Evolutionary conservation across 2,113 vertebrate species (phyloP).

Genomic region (Laterallus jamaicensis): DNA sequence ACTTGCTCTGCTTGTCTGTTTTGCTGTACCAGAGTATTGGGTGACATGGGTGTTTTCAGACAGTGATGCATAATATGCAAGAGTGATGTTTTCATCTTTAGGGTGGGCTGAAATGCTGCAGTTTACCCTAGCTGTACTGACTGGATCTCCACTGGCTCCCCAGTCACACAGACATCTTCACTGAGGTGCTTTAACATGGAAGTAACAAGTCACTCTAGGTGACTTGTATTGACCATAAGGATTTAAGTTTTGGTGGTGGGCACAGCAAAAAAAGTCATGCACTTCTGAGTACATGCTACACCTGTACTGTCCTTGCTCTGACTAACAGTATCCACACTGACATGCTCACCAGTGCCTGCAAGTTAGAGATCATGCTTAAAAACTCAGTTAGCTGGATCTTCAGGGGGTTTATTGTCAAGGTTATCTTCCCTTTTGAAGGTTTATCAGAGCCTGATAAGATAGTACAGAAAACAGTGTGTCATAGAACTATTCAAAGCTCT

Average conservation of each 20-base stretch:
- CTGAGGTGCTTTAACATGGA: background rate
- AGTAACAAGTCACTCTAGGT: background rate
- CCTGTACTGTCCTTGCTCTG: background rate
- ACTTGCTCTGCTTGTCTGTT: background rate
- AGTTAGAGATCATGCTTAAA: background rate
- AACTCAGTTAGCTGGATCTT: background rate
- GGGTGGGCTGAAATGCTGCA: background rate
- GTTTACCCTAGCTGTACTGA: background rate
- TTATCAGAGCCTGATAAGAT: background rate
- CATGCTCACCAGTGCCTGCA: background rate
- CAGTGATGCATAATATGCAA: background rate
- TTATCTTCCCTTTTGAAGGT: background rate
- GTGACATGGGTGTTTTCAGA: background rate
- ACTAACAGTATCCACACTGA: background rate
- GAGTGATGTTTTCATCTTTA: background rate
- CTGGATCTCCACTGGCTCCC: background rate
- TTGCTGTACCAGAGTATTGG: background rate
- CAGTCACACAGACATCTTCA: background rate
- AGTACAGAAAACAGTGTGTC: background rate
- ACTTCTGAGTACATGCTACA: fast-evolving
- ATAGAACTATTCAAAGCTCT: background rate
- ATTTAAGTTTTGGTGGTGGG: background rate
- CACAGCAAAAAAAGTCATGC: background rate
- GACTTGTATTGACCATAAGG: background rate
- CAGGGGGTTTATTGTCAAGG: background rate